Conservation (phyloP, 35 echinoderm and acorn worm genomes). For the Ophiothrix spiculata region DNA sequence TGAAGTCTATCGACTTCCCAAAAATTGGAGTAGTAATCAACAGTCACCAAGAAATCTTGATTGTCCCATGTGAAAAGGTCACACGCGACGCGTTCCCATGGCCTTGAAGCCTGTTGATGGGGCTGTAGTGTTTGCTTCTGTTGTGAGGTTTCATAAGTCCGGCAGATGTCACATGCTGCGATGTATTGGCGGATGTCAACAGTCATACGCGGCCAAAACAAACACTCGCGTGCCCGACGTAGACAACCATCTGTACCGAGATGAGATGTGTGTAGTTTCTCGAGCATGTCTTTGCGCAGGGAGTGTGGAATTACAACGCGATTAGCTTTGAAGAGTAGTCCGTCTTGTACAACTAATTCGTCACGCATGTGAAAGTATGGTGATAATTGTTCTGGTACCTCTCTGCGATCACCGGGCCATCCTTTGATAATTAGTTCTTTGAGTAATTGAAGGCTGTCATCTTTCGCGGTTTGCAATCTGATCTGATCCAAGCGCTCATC, state of each 20-base stretch:
- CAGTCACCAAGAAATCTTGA: slow-evolving; percentile 37
- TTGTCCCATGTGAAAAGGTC: slow-evolving; percentile 48
- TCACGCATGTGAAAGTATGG: slow-evolving; percentile 6
- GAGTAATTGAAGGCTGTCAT: neutral
- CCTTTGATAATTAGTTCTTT: neutral
- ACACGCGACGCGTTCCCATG: slow-evolving; percentile 45
- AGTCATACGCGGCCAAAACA: slow-evolving; percentile 54
- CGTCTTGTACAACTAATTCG: slow-evolving; percentile 24
- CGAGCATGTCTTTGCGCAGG: slow-evolving; percentile 38
- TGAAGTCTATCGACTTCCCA: slow-evolving; percentile 36
- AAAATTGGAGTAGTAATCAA: slow-evolving; percentile 65
- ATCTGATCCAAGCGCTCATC: neutral
- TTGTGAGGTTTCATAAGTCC: neutral
- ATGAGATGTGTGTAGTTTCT: slow-evolving; percentile 58
- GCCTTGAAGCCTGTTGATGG: slow-evolving; percentile 27
- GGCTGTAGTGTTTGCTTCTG: slow-evolving; percentile 33
- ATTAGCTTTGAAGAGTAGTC: slow-evolving; percentile 27
- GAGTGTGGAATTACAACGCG: slow-evolving; percentile 17
- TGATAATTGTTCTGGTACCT: neutral
- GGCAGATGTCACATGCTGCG: slow-evolving; percentile 37
- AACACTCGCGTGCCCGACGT: slow-evolving; percentile 27
- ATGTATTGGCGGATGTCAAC: slow-evolving; percentile 30
- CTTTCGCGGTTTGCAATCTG: neutral
- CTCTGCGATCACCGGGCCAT: slow-evolving; percentile 2
- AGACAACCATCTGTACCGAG: slow-evolving; percentile 52